Conservation (phyloP, 1,140 invertebrate genomes). For the Batillaria attramentaria region DNA sequence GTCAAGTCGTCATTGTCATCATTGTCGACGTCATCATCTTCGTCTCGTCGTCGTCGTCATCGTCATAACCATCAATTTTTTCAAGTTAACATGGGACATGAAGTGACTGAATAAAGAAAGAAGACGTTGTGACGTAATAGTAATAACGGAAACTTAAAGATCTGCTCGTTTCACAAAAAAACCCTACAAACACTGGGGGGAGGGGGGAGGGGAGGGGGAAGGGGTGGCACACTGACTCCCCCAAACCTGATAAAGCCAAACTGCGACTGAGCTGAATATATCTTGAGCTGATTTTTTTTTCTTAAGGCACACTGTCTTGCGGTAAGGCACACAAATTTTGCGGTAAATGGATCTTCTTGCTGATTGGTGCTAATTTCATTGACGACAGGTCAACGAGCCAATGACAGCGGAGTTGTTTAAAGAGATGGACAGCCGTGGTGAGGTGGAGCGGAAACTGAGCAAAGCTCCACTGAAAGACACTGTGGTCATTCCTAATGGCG, state of each 20-base stretch:
- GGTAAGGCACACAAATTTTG: neutral
- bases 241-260: neutral
- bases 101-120: neutral
- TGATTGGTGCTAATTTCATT: slow-evolving; percentile 14
- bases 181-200: too few relatives aligned
- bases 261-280: neutral
- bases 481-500: slow-evolving; percentile 92
- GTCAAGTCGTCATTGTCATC: neutral
- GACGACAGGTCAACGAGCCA: slow-evolving; percentile 47
- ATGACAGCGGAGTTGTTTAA: slow-evolving; percentile 87
- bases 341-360: neutral
- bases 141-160: neutral
- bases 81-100: neutral
- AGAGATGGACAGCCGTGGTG: slow-evolving; percentile 79
- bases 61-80: neutral
- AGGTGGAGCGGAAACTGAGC: slow-evolving; percentile 81
- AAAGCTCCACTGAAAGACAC: slow-evolving; percentile 89
- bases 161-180: neutral
- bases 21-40: neutral
- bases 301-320: neutral
- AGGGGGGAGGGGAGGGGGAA: neutral
- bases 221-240: neutral
- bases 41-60: too few relatives aligned
- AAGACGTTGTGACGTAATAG: neutral
- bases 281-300: neutral